Base-by-base conservation (phyloP, 1,140 invertebrate species). In the Dendroctonus ponderosae region DNA sequence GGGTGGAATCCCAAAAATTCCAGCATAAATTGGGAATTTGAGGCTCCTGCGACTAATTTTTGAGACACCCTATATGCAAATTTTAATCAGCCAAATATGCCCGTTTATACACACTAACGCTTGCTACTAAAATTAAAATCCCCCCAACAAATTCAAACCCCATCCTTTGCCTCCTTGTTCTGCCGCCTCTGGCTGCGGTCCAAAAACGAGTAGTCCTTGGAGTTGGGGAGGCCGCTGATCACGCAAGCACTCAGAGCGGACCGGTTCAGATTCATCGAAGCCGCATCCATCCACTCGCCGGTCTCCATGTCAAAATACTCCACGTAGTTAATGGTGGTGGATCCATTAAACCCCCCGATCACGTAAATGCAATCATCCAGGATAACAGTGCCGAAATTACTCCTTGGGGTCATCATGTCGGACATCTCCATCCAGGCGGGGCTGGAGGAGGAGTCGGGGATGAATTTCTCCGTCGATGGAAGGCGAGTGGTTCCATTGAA, bases 331-430 rank as follows among this genome's bases (percentile, higher is more conserved):
- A 87, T 85, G 4, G 86, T 88, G 2, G 83, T 85, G 7, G 82
- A 82, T 56, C 83, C 82, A 77, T 91, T 87, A 75, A 90, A 91
- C 7, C 90, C 90, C 41, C 90, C 90, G 56, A 89, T 86, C 9
- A 85, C 87, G 70, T 85, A 87, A 63, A 90, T 88, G 79, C 84
- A 85, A 62, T 86, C 85, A 70, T 89, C 87, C 15, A 89, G 74
- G 51, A 89, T 80, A 6, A 84, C 85, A 2, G 85, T 85, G 2
- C 89, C 88, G 74, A 92, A 92, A 74, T 92, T 92, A 75, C 89
- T 91, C 58, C 90, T 81, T 0, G 89, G 85, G 61, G 83, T 86
- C 70, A 86, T 85, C 91, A 93, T 92, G 65, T 88, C 86, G 7
- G 90, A 83, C 0, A 90, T 78, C 66, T 82, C 79, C 50, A 79